Conservation (phyloP, 1,140 invertebrate species). For the Eciton burchellii region DNA sequence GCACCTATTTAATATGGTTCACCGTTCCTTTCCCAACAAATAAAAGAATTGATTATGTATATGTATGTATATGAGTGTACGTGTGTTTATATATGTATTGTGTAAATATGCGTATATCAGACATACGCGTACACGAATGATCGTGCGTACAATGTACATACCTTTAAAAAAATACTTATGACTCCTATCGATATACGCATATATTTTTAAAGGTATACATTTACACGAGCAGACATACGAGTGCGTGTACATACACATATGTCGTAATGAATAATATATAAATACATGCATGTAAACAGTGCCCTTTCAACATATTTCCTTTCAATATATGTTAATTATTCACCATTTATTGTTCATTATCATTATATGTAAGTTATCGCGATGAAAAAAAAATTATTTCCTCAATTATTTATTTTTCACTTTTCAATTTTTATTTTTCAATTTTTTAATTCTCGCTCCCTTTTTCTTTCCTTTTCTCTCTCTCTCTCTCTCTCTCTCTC, state of each 20-base stretch:
- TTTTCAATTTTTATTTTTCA: constrained; percentile 22
- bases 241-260: constrained; percentile 76
- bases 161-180: constrained; percentile 63
- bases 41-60: constrained; percentile 64
- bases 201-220: constrained; percentile 74
- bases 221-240: constrained; percentile 77
- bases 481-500: constrained; percentile 23
- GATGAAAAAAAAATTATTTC: constrained; percentile 65
- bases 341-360: constrained; percentile 71
- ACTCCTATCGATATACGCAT: constrained; percentile 66
- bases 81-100: constrained; percentile 77
- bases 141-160: constrained; percentile 64
- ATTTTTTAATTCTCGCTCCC: constrained; percentile 52
- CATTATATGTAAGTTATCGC: constrained; percentile 59
- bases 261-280: constrained; percentile 71
- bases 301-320: constrained; percentile 49
- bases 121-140: constrained; percentile 70
- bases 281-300: constrained; percentile 70
- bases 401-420: constrained; percentile 60
- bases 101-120: constrained; percentile 70
- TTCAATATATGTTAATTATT: constrained; percentile 46
- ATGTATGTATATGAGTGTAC: constrained; percentile 68
- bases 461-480: constrained; percentile 60
- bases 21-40: constrained; percentile 18
- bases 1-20: background rate